Conservation (phyloP, 2,113 vertebrate genomes). For the Leiothrix lutea region DNA sequence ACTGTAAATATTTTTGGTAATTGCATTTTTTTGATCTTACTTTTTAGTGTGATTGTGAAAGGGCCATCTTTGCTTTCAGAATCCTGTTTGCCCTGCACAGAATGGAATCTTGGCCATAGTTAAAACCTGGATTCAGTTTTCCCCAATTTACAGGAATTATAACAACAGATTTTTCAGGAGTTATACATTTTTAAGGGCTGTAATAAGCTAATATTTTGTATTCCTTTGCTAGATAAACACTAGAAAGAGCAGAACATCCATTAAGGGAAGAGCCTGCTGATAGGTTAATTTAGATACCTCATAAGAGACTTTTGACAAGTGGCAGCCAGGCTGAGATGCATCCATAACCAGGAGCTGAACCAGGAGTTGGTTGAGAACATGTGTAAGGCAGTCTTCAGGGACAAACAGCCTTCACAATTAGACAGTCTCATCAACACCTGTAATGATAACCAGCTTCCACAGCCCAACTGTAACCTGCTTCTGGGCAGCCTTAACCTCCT, state of each 20-base stretch:
- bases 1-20: neutral
- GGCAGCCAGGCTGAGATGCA: neutral
- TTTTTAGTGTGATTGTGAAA: neutral
- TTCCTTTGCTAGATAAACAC: neutral
- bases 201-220: neutral
- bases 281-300: neutral
- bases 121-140: neutral
- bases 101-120: neutral
- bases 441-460: neutral
- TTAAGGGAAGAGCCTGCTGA: neutral
- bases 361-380: neutral
- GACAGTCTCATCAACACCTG: neutral
- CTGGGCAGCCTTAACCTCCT: neutral
- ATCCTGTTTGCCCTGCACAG: neutral
- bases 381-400: neutral
- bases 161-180: neutral
- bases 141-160: neutral
- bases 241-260: neutral
- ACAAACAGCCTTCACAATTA: neutral
- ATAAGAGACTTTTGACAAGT: neutral
- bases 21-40: neutral
- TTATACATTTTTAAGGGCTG: neutral
- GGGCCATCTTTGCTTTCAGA: neutral
- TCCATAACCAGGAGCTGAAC: neutral
- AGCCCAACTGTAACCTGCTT: neutral